Percentiles rank a stretch among this genome's conserved stretches.
phyloP scores from a whole-genome alignment of 2,888 invertebrate species.

The Dasypolia templi region DNA sequence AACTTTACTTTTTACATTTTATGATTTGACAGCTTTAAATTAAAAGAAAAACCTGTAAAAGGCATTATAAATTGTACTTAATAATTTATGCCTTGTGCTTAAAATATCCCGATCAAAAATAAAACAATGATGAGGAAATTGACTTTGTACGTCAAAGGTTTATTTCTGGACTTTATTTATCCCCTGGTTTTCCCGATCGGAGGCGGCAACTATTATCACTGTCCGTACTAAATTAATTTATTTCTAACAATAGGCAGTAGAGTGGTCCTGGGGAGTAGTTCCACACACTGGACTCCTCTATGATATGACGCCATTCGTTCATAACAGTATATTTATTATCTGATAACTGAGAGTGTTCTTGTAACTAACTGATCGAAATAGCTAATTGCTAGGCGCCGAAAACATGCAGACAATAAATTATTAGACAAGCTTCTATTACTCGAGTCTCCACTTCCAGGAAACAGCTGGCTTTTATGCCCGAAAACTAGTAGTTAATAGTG shows the following conservation, averaged over 20 bases:
- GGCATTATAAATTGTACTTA: background rate
- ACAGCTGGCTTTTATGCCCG: background rate
- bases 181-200: constrained; percentile 28
- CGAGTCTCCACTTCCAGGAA: background rate
- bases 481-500: background rate
- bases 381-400: background rate
- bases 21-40: background rate
- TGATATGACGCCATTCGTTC: constrained; percentile 14
- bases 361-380: constrained; percentile 11
- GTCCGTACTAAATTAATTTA: background rate
- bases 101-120: constrained; percentile 18
- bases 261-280: background rate
- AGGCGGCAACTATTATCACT: constrained; percentile 20
- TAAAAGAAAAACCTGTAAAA: background rate
- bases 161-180: constrained; percentile 41
- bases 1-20: background rate
- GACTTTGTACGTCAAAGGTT: constrained; percentile 38
- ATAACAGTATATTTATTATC: constrained; percentile 43
- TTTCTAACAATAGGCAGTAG: background rate
- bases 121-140: constrained; percentile 48
- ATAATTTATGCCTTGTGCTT: background rate
- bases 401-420: background rate
- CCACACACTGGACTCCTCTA: background rate
- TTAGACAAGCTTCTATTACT: background rate
- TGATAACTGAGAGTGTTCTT: constrained; percentile 27